Evolutionary conservation across 2,797 vertebrate species (phyloP).

Genomic region (Chelon auratus): DNA sequence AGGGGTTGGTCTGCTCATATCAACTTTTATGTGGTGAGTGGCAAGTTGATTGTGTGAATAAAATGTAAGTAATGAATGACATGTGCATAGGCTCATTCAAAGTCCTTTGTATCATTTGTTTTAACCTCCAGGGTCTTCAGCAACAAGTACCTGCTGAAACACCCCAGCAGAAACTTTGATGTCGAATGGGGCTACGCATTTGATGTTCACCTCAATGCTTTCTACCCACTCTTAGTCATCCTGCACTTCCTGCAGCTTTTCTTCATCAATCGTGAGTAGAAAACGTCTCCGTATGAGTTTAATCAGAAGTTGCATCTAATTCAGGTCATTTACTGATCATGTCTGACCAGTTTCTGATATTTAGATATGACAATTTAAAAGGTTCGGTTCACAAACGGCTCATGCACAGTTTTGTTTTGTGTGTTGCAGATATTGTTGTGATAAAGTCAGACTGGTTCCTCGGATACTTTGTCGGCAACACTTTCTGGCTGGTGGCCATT

Average conservation of each 20-base stretch:
- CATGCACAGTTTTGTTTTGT: constrained; percentile 7
- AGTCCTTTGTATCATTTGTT: neutral
- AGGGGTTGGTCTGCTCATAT: constrained; percentile 94
- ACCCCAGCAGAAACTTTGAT: constrained; percentile 89
- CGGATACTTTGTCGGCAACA: constrained; percentile 95
- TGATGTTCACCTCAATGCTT: constrained; percentile 97
- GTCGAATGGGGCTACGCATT: constrained; percentile 99
- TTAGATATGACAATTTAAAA: no score
- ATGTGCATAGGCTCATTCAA: neutral
- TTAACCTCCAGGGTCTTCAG: constrained; percentile 87
- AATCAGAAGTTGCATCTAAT: neutral
- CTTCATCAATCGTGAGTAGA: constrained; percentile 96
- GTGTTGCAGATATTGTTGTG: constrained; percentile 90
- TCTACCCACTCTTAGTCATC: constrained; percentile 97
- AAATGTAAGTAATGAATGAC: neutral
- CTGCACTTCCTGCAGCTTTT: constrained; percentile 97
- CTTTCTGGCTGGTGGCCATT: constrained; percentile 93
- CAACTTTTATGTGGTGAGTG: constrained; percentile 97
- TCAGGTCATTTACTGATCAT: neutral
- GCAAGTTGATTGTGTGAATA: neutral
- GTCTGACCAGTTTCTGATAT: no score
- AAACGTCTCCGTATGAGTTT: neutral
- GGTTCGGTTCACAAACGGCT: neutral
- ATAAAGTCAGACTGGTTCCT: constrained; percentile 88
- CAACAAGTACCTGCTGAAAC: constrained; percentile 95